Conservation (phyloP, 2,888 invertebrate genomes). For the Latheticus oryzae region DNA sequence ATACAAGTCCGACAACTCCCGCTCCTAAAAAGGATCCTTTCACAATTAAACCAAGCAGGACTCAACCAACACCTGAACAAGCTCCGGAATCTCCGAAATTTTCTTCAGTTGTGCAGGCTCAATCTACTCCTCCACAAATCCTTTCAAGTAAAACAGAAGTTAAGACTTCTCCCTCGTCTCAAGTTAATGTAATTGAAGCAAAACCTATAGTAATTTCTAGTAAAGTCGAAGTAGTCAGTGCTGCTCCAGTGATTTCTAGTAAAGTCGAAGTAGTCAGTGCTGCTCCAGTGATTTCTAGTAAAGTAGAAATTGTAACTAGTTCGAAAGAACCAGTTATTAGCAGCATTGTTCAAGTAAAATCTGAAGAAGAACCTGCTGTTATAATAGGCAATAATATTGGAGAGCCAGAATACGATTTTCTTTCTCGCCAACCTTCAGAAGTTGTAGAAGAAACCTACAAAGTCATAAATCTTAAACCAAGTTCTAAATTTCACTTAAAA, state of each 20-base stretch:
- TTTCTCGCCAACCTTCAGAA: slow-evolving; percentile 86
- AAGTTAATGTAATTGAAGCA: slow-evolving; percentile 58
- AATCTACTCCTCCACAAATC: slow-evolving; percentile 48
- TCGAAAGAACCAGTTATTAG: slow-evolving; percentile 58
- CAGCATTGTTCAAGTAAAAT: slow-evolving; percentile 54
- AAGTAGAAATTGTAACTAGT: slow-evolving; percentile 65
- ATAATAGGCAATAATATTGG: slow-evolving; percentile 78
- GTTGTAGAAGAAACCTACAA: slow-evolving; percentile 88
- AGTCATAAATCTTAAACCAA: slow-evolving; percentile 83
- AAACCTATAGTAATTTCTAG: slow-evolving; percentile 54
- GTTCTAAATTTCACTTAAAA: slow-evolving; percentile 69
- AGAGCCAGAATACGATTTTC: slow-evolving; percentile 86
- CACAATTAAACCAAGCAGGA: slow-evolving; percentile 65
- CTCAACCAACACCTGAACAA: slow-evolving; percentile 62
- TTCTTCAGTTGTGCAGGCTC: slow-evolving; percentile 58
- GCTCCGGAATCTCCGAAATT: slow-evolving; percentile 64
- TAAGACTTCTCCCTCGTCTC: slow-evolving; percentile 67
- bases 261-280: slow-evolving; percentile 62
- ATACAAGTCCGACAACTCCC: slow-evolving; percentile 56
- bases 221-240: slow-evolving; percentile 61
- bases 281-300: slow-evolving; percentile 67
- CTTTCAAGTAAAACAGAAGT: slow-evolving; percentile 70
- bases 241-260: slow-evolving; percentile 51
- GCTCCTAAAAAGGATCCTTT: slow-evolving; percentile 44
- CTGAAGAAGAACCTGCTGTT: slow-evolving; percentile 71